Percentiles rank a stretch among this genome's conserved stretches.
Evolutionary conservation across 2,797 vertebrate genomes (phyloP).

Genomic region (Gadopsis bispinosus): DNA sequence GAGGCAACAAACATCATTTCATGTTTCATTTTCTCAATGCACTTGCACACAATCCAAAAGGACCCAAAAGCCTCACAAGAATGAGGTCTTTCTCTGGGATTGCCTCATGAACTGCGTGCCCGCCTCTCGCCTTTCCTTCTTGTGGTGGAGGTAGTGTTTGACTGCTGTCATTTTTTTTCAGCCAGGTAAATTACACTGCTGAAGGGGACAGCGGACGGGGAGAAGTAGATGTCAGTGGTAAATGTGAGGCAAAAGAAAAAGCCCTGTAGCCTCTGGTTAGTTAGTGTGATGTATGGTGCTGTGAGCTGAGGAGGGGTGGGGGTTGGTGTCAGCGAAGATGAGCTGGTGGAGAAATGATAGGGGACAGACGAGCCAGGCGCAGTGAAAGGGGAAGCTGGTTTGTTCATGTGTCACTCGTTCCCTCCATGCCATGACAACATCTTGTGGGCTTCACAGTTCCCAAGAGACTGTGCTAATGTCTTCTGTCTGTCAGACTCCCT

Average conservation of each 20-base stretch:
- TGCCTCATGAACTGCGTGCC: slow-evolving; percentile 46
- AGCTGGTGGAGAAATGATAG: slow-evolving; percentile 72
- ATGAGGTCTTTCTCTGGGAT: slow-evolving; percentile 38
- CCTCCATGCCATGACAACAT: slow-evolving; percentile 78
- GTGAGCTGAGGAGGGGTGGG: slow-evolving; percentile 34
- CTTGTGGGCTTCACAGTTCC: slow-evolving; percentile 78
- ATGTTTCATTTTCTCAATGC: slow-evolving; percentile 30
- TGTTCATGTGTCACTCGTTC: slow-evolving; percentile 78
- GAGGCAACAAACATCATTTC: slow-evolving; percentile 20
- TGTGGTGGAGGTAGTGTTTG: slow-evolving; percentile 11
- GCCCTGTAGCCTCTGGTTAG: slow-evolving; percentile 68
- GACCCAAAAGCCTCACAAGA: neutral
- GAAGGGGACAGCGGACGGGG: slow-evolving; percentile 33
- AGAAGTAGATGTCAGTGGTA: slow-evolving; percentile 60
- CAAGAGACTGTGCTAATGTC: slow-evolving; percentile 72
- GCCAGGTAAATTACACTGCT: slow-evolving; percentile 20
- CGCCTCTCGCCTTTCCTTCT: slow-evolving; percentile 20
- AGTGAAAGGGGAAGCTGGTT: slow-evolving; percentile 63
- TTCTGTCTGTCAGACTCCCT: slow-evolving; percentile 65
- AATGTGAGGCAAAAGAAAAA: slow-evolving; percentile 64
- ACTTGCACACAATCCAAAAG: slow-evolving; percentile 17
- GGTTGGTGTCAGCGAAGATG: slow-evolving; percentile 64
- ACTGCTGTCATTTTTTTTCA: slow-evolving; percentile 26
- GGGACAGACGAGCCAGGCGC: slow-evolving; percentile 74
- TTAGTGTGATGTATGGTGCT: slow-evolving; percentile 77